Conservation (phyloP, 2,888 invertebrate species). For the Ormyrus nitidulus region DNA sequence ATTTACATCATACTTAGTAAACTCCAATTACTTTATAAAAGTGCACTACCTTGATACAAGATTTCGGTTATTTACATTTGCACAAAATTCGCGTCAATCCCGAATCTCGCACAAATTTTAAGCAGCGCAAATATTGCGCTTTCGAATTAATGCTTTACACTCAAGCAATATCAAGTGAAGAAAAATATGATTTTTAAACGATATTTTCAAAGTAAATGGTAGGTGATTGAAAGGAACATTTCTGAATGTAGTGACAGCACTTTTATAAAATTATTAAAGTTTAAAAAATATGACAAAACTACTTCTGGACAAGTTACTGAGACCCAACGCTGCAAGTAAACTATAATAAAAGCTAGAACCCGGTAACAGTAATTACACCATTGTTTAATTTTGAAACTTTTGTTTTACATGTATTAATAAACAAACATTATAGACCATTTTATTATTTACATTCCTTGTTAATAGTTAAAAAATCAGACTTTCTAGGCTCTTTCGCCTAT, state of each 20-base stretch:
- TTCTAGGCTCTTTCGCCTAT: constrained; percentile 71
- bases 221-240: background rate
- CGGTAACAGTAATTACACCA: constrained; percentile 66
- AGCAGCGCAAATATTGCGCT: background rate
- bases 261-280: constrained; percentile 45
- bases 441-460: constrained; percentile 59
- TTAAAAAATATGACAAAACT: constrained; percentile 39
- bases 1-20: constrained; percentile 23
- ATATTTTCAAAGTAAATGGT: background rate
- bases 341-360: constrained; percentile 63
- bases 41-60: background rate
- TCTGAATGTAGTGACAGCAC: constrained; percentile 13
- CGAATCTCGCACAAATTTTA: constrained; percentile 12
- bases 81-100: constrained; percentile 16
- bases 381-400: constrained; percentile 73
- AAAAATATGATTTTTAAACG: constrained; percentile 1
- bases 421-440: constrained; percentile 69
- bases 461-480: constrained; percentile 75
- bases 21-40: constrained; percentile 45
- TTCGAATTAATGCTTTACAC: background rate
- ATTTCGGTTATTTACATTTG: background rate
- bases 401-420: constrained; percentile 71
- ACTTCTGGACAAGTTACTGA: constrained; percentile 42
- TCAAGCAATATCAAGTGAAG: background rate
- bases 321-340: constrained; percentile 48